phyloP scores from a whole-genome alignment of 2,888 invertebrate species.

The Aproaerema taeniolella region DNA sequence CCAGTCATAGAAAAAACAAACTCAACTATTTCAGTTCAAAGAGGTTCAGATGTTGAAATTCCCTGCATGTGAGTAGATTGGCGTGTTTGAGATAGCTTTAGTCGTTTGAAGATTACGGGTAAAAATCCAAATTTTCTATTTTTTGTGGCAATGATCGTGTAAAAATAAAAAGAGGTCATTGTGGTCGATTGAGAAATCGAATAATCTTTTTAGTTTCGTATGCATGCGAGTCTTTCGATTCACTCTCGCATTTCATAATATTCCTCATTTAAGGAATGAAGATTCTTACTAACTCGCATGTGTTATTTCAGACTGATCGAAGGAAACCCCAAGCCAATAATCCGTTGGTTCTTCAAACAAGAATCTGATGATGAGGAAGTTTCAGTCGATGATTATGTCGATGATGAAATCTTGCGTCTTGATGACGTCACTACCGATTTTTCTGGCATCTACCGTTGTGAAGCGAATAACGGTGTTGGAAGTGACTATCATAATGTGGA shows the following conservation, averaged over 20 bases:
- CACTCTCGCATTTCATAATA: too few species aligned
- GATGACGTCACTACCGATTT: background rate
- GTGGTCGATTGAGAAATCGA: too few species aligned
- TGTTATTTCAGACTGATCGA: too few species aligned
- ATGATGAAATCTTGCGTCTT: background rate
- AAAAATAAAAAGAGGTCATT: too few species aligned
- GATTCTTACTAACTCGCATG: too few species aligned
- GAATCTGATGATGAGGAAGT: background rate
- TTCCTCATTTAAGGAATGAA: too few species aligned
- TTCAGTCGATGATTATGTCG: background rate
- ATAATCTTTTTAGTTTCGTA: too few species aligned
- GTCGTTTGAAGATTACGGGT: too few species aligned
- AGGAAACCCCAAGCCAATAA: conserved; percentile 31
- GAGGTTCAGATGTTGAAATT: conserved; percentile 25
- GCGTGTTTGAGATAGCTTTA: too few species aligned
- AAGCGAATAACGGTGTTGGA: conserved; percentile 2
- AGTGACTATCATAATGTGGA: background rate
- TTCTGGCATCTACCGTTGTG: conserved; percentile 2
- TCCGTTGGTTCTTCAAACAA: conserved; percentile 31
- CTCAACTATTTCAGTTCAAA: conserved; percentile 13
- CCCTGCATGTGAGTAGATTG: conserved; percentile 40
- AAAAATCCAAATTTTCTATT: too few species aligned
- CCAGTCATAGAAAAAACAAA: conserved; percentile 32
- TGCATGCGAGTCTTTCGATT: too few species aligned
- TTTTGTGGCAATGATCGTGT: too few species aligned